A percentile compares a stretch with the other conserved stretches of the same genome.
Evolutionary conservation across 2,888 invertebrate genomes (phyloP).

Genomic region (Hypolimnas misippus): DNA sequence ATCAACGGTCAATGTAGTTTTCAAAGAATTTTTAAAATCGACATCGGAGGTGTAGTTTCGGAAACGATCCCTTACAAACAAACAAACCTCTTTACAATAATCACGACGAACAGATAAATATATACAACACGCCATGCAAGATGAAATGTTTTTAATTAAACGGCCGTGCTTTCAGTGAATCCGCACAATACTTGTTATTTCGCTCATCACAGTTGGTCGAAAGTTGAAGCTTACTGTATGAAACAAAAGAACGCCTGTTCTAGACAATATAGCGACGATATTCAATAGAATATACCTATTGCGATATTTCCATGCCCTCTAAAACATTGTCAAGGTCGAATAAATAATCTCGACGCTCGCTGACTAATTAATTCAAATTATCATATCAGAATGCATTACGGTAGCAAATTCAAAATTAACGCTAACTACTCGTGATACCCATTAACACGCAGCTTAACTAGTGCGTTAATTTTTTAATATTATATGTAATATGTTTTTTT

Average conservation of each 20-base stretch:
- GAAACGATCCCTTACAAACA: too few relatives aligned
- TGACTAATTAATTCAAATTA: slow-evolving; percentile 6
- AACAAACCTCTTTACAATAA: background rate
- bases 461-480: too few relatives aligned
- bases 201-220: background rate
- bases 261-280: background rate
- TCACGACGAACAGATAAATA: background rate
- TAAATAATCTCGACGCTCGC: background rate
- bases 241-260: background rate
- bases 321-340: slow-evolving; percentile 6
- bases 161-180: background rate
- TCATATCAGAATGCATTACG: slow-evolving; percentile 4
- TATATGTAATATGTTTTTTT: too few relatives aligned
- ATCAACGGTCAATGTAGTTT: too few relatives aligned
- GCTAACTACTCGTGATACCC: background rate
- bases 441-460: too few relatives aligned
- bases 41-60: too few relatives aligned
- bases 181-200: background rate
- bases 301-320: background rate
- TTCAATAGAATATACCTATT: slow-evolving; percentile 5
- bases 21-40: too few relatives aligned
- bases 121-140: background rate
- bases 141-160: slow-evolving; percentile 7
- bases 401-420: background rate
- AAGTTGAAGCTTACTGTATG: background rate